Evolutionary conservation across 2,113 vertebrate species (phyloP).

Genomic region (Megaptera novaeangliae): DNA sequence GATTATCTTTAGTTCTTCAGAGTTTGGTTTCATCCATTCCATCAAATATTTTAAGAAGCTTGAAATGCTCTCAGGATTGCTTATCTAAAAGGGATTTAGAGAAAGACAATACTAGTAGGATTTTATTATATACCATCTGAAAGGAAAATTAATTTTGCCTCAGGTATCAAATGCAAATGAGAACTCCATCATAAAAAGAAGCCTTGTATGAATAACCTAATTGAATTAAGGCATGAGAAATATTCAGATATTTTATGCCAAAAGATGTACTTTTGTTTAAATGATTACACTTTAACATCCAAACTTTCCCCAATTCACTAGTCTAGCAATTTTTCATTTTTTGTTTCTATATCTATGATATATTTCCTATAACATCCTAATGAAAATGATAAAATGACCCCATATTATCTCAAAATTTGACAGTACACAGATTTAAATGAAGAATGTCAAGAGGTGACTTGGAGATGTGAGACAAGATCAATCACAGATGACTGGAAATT

Average conservation of each 20-base stretch:
- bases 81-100: constrained; percentile 55
- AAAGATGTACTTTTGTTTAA: constrained; percentile 14
- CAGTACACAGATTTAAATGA: not conserved
- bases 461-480: not conserved
- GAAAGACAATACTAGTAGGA: constrained; percentile 24
- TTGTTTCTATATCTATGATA: not conserved
- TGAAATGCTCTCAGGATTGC: constrained; percentile 34
- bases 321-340: not conserved
- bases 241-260: constrained; percentile 1
- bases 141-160: constrained; percentile 59
- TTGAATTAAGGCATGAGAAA: constrained; percentile 36
- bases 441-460: not conserved
- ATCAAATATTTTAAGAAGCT: constrained; percentile 51
- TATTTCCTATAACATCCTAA: not conserved
- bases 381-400: not conserved
- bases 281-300: constrained; percentile 19
- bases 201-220: constrained; percentile 10
- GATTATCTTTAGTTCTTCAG: not conserved
- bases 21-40: not conserved
- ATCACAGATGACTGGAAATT: not conserved
- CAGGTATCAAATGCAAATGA: constrained; percentile 40
- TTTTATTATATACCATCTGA: constrained; percentile 40
- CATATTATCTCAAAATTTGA: not conserved
- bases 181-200: constrained; percentile 22
- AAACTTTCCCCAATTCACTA: not conserved